These are phyloP conservation scores for Trissolcus brochymenae DNA, from an alignment of 2,888 invertebrate species.

Conservation along the genomic window DNA sequence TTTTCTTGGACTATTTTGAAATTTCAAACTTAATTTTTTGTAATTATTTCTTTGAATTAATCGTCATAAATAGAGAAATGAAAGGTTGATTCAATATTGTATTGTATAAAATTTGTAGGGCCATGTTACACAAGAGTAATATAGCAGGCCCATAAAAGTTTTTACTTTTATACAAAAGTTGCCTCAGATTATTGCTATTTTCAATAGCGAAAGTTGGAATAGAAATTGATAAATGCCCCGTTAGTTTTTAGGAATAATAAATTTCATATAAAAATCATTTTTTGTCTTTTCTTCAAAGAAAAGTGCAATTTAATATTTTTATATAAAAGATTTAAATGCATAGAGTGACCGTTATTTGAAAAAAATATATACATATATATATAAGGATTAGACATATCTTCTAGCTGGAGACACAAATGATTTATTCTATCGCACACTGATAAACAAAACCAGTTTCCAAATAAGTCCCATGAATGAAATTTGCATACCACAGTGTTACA, in stretches of 20 bases:
- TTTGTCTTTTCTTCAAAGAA: neutral
- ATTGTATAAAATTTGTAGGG: too few relatives aligned
- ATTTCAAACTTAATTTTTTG: too few relatives aligned
- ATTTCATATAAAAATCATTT: neutral
- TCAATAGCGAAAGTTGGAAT: neutral
- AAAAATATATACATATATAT: neutral
- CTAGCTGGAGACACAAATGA: neutral
- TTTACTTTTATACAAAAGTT: neutral
- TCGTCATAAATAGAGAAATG: too few relatives aligned
- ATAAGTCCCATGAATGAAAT: constrained; percentile 15
- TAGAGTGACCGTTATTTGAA: neutral
- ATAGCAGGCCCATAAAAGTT: neutral
- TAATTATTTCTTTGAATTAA: too few relatives aligned
- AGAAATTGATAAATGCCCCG: neutral
- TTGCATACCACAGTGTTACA: neutral
- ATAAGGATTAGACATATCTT: too few relatives aligned
- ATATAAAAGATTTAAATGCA: neutral
- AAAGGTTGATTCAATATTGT: too few relatives aligned
- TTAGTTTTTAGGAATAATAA: neutral
- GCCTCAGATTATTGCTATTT: neutral
- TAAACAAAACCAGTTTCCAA: constrained; percentile 35
- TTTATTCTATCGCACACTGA: constrained; percentile 9
- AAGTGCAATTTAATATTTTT: neutral
- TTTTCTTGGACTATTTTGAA: too few relatives aligned
- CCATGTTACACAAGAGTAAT: neutral